Base-by-base conservation (phyloP, 2,797 vertebrate species). In the Xiphorhynchus erythropygius region DNA sequence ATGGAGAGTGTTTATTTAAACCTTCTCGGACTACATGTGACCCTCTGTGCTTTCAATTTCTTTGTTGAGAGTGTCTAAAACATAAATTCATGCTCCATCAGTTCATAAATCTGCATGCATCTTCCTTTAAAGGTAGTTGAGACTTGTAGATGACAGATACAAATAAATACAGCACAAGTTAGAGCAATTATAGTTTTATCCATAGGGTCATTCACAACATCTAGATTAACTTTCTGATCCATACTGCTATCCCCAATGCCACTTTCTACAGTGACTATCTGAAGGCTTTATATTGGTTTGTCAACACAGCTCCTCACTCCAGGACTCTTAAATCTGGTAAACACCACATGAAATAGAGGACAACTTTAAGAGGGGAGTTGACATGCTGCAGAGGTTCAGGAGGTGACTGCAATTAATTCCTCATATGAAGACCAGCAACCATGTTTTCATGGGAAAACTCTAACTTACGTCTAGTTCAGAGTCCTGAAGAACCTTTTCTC, bases 291-390 rank as follows among this genome's bases (percentile, higher is more conserved):
- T 7, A 21, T 56, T 28, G 46, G 2, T 24, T 85, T 71, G 24
- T 59, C 27, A 67, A 68, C 23, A 50, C 9, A 67, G 11, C 11
- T 84, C 10, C 35, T 82, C 32, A 22, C 28, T 76, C 10, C 33
- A 60, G 30, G 22, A 22, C 28, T 64, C 25, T 64, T 50, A 56
- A 59, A 39, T 52, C 24, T 37, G 22, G 24, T 39, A 79, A 87
- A n/a, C 4, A 27, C 1, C 30, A 30, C 24, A n/a, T 50, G 27
- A 64, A 55, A 64, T 2, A 1, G 4, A 24, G 4, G 6, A 30
- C 21, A 75, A 3, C 11, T 35, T 63, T 22, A 44, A 60, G 15
- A 46, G 3, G 1, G 6, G 3, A 53, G 11, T 24, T 76, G 33
- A 55, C 4, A 12, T 55, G 21, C 17, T 75, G 35, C 44, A 35